phyloP scores from a whole-genome alignment of 2,113 vertebrate species.

The Mustela lutreola region DNA sequence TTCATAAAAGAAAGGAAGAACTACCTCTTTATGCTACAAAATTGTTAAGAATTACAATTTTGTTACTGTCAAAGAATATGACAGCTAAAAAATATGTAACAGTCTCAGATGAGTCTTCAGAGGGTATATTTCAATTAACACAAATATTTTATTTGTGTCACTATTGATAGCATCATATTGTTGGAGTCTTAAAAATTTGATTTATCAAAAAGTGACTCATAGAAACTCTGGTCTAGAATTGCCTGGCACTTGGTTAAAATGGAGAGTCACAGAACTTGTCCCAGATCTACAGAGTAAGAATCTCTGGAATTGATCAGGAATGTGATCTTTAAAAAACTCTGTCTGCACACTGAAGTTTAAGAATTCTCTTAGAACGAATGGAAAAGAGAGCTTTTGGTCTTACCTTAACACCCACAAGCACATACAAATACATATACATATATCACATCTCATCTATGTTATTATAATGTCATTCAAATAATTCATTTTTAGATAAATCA shows the following conservation, averaged over 20 bases:
- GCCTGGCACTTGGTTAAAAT: background rate
- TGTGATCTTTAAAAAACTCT: background rate
- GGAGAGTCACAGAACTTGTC: background rate
- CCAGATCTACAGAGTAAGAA: background rate
- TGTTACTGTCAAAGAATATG: background rate
- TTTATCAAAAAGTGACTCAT: background rate
- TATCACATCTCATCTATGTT: background rate
- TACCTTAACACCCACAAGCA: background rate
- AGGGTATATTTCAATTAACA: background rate
- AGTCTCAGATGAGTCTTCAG: background rate
- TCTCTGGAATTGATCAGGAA: background rate
- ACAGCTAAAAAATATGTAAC: background rate
- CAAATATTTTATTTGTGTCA: background rate
- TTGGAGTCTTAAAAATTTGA: background rate
- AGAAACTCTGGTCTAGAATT: background rate
- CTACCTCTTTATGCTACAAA: background rate
- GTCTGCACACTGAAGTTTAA: background rate
- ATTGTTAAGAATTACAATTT: background rate
- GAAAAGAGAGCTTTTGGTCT: background rate
- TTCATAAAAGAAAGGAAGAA: background rate
- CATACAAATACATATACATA: accelerated
- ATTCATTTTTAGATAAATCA: background rate
- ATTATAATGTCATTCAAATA: background rate
- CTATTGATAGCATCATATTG: background rate
- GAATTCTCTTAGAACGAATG: background rate